Percentiles rank a stretch among this genome's conserved stretches.
These are phyloP conservation scores for Clivina fossor DNA, from an alignment of 2,888 invertebrate species.

Conservation along the genomic window DNA sequence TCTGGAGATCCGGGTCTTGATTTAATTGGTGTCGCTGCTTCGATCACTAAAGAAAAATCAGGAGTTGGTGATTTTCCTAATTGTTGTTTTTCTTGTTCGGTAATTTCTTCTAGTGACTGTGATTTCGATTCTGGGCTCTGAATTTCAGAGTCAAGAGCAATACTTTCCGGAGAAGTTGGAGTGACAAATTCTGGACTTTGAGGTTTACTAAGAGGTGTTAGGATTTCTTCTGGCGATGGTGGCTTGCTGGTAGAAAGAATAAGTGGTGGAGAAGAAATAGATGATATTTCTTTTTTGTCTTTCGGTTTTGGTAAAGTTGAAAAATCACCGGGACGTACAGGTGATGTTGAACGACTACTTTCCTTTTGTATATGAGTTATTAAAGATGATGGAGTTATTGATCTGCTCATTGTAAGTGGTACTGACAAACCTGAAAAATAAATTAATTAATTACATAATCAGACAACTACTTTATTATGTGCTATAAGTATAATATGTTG, in stretches of 20 bases:
- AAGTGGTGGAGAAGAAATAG: conserved; percentile 34
- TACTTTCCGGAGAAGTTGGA: conserved; percentile 15
- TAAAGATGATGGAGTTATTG: conserved; percentile 16
- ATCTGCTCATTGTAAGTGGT: conserved; percentile 17
- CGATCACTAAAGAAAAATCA: conserved; percentile 20
- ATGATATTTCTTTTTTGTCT: too few relatives aligned
- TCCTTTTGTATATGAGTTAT: conserved; percentile 15
- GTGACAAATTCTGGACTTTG: conserved; percentile 12
- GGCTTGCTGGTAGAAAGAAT: conserved; percentile 23
- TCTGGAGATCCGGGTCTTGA: conserved; percentile 17
- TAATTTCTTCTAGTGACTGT: not conserved
- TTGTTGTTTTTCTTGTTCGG: conserved; percentile 1
- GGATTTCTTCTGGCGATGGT: not conserved
- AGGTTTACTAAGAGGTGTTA: conserved; percentile 11
- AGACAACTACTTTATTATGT: not conserved
- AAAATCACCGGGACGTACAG: too few relatives aligned
- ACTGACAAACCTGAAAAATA: conserved; percentile 15
- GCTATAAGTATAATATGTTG: not conserved
- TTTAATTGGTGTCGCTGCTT: conserved; percentile 15
- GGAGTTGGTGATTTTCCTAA: conserved; percentile 10
- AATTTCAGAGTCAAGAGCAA: too few relatives aligned
- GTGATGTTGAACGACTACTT: conserved; percentile 33
- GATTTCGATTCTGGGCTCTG: not conserved
- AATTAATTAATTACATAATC: not conserved
- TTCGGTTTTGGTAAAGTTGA: conserved; percentile 21